These are phyloP conservation scores for Ichneumon xanthorius DNA, from an alignment of 2,888 invertebrate genomes.

Conservation along the genomic window DNA sequence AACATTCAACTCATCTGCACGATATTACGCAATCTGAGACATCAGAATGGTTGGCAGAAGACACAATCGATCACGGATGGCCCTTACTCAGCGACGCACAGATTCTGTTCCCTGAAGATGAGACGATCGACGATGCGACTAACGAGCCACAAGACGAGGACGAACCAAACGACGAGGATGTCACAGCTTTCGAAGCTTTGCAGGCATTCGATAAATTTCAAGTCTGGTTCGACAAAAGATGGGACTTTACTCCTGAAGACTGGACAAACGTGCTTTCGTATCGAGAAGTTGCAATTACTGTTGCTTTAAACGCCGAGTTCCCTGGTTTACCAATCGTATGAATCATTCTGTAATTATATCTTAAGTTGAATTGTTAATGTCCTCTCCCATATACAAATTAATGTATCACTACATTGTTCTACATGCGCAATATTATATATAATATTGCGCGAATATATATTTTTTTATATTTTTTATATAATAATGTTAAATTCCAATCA, in stretches of 20 bases:
- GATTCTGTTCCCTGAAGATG: background rate
- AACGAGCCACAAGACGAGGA: background rate
- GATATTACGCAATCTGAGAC: background rate
- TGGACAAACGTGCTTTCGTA: background rate
- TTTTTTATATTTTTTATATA: too few relatives aligned
- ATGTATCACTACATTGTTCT: too few relatives aligned
- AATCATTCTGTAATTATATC: background rate
- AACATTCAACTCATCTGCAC: background rate
- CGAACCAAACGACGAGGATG: background rate
- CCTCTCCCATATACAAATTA: too few relatives aligned
- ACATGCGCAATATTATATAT: too few relatives aligned
- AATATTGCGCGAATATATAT: too few relatives aligned
- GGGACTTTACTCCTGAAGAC: conserved; percentile 12
- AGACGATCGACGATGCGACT: background rate
- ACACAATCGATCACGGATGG: background rate
- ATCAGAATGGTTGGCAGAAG: background rate
- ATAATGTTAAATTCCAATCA: too few relatives aligned
- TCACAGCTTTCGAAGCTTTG: background rate
- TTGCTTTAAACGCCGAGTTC: background rate
- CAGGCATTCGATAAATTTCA: background rate
- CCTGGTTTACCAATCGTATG: background rate
- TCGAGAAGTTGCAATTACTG: background rate
- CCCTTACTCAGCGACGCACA: conserved; percentile 2
- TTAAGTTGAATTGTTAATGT: too few relatives aligned
- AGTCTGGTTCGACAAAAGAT: conserved; percentile 18